Conservation (phyloP, 2,797 vertebrate species). For the Nannoperca obscura region DNA sequence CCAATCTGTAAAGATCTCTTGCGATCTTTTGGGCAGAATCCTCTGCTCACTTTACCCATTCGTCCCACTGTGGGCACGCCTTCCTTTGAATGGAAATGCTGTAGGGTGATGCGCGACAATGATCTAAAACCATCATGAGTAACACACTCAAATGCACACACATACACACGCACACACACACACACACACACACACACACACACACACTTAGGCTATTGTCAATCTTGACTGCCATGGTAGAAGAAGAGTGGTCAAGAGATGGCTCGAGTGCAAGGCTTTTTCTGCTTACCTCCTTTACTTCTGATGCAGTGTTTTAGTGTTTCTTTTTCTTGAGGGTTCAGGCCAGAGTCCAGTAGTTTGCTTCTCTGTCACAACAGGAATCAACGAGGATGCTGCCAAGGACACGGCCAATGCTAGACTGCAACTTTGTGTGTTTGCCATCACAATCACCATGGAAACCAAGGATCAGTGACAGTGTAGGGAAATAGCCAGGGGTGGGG, state of each 20-base stretch:
- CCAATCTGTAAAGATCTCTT: conserved; percentile 74
- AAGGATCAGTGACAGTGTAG: conserved; percentile 65
- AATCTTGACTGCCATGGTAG: conserved; percentile 74
- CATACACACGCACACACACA: conserved; percentile 38
- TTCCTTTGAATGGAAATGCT: conserved; percentile 73
- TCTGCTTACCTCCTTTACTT: conserved; percentile 83
- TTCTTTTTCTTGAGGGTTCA: conserved; percentile 71
- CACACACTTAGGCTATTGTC: conserved; percentile 58
- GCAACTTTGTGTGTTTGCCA: conserved; percentile 77
- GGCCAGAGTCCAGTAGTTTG: conserved; percentile 74
- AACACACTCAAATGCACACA: conserved; percentile 48
- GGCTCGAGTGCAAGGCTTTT: conserved; percentile 71
- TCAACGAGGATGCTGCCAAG: conserved; percentile 69
- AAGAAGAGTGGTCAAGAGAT: conserved; percentile 64
- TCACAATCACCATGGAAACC: conserved; percentile 83
- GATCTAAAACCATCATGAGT: conserved; percentile 67
- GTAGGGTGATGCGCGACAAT: conserved; percentile 76
- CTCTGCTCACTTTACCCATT: conserved; percentile 76
- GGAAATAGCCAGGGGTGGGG: conserved; percentile 38
- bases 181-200: conserved; percentile 45
- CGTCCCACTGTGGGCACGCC: conserved; percentile 68
- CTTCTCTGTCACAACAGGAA: conserved; percentile 71
- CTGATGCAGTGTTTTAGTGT: conserved; percentile 81
- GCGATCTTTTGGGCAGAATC: conserved; percentile 72
- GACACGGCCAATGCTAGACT: conserved; percentile 61